These are phyloP conservation scores for Blennius ocellaris DNA, from an alignment of 2,113 vertebrate genomes.

Conservation along the genomic window DNA sequence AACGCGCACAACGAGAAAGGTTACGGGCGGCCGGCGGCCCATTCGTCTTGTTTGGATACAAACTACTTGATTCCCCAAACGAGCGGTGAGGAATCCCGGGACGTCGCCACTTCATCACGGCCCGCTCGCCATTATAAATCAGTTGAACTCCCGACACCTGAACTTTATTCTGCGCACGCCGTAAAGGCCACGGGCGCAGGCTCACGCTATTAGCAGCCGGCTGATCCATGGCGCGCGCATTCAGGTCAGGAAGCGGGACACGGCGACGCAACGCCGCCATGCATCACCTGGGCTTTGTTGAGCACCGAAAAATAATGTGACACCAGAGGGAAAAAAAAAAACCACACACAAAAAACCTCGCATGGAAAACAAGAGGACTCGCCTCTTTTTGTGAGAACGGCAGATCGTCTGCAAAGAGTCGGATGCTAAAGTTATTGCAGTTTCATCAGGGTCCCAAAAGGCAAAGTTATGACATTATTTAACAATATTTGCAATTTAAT, in stretches of 20 bases:
- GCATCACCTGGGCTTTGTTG: slow-evolving; percentile 64
- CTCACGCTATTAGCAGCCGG: slow-evolving; percentile 71
- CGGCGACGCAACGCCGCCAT: slow-evolving; percentile 38
- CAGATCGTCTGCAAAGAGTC: too few relatives aligned
- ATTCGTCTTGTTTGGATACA: slow-evolving; percentile 84
- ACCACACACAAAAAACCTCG: slow-evolving; percentile 22
- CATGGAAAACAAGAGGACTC: slow-evolving; percentile 2
- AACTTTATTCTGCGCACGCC: slow-evolving; percentile 81
- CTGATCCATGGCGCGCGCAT: slow-evolving; percentile 84
- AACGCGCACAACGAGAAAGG: slow-evolving; percentile 78
- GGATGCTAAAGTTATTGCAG: too few relatives aligned
- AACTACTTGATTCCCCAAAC: slow-evolving; percentile 83
- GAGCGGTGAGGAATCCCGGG: slow-evolving; percentile 78
- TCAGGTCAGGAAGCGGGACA: slow-evolving; percentile 80
- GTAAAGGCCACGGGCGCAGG: slow-evolving; percentile 81
- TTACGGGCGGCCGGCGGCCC: slow-evolving; percentile 71
- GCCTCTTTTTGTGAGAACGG: neutral
- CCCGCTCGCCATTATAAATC: slow-evolving; percentile 85
- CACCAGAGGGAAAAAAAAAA: slow-evolving; percentile 25
- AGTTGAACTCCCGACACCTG: slow-evolving; percentile 86
- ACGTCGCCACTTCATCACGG: slow-evolving; percentile 82
- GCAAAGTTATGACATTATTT: too few relatives aligned
- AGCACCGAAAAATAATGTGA: slow-evolving; percentile 48
- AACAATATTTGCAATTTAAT: too few relatives aligned
- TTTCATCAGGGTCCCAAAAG: too few relatives aligned